Evolutionary conservation across 2,113 vertebrate species (phyloP).

Genomic region (Siniperca knerii): DNA sequence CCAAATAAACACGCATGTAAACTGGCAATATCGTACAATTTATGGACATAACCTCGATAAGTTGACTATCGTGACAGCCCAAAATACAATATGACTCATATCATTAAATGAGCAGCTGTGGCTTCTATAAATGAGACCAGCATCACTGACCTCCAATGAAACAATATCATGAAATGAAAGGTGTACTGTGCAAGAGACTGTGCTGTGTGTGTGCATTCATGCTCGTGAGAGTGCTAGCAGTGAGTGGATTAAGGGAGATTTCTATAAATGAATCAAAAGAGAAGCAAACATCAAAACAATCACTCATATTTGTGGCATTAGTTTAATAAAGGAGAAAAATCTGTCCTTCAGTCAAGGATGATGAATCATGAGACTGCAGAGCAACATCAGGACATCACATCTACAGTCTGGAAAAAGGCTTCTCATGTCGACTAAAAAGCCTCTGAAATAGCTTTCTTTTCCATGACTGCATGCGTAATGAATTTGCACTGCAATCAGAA

Average conservation of each 20-base stretch:
- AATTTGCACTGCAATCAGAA: not conserved
- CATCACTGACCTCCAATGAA: slow-evolving; percentile 2
- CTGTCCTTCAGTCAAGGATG: not conserved
- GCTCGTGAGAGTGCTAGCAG: slow-evolving; percentile 11
- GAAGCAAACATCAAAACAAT: slow-evolving; percentile 26
- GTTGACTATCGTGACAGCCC: too few species aligned
- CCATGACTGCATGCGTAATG: not conserved
- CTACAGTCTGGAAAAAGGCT: not conserved
- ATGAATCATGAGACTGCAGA: not conserved
- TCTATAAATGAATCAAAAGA: slow-evolving; percentile 59
- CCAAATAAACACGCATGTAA: too few species aligned
- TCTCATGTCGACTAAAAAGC: not conserved
- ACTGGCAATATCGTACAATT: too few species aligned
- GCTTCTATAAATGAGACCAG: not conserved
- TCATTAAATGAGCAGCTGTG: slow-evolving; percentile 7
- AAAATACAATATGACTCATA: not conserved
- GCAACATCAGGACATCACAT: not conserved
- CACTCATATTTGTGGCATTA: slow-evolving; percentile 18
- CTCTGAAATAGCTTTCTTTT: not conserved
- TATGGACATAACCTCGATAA: too few species aligned
- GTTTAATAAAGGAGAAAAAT: slow-evolving; percentile 7
- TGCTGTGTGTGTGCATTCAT: not conserved
- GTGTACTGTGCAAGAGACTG: slow-evolving; percentile 9
- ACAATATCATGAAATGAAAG: slow-evolving; percentile 10
- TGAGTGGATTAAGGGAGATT: slow-evolving; percentile 47